Evolutionary conservation across 2,797 vertebrate genomes (phyloP), one percentile per base, ranked within the genome.

Genomic region (Tapera naevia): DNA sequence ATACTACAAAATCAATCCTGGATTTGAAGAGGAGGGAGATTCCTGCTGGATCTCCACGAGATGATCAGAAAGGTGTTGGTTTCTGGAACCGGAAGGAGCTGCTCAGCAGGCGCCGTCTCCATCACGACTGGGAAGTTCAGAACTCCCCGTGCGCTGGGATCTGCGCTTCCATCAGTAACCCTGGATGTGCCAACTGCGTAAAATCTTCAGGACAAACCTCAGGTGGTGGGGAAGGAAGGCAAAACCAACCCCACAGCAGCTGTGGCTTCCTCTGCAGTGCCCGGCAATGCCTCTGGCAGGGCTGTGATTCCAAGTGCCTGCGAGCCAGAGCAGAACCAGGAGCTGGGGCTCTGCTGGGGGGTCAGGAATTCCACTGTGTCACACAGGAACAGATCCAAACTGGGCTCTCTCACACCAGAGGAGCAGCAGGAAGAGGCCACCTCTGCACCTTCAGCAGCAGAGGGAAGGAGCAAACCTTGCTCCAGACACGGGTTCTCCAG

Each of bases 321-420:
- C 0, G 10, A 79, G 16, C 35, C 41, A 39, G n/a, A 2, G 9
- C 7, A 7, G 0, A 11, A 7, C 35, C 78, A 51, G 17, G 39
- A 86, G 43, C 45, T 50, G 18, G 1, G 72, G 76, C 18, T 13
- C 50, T 62, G 41, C 7, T n/a, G 23, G 0, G 0, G 35, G 62
- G 17, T 45, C 8, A 27, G 56, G 1, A 13, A 39, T 19, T 37
- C 39, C 3, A 13, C 7, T 17, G 46, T 61, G 32, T 24, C 66
- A 21, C 15, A 48, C 28, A 22, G 25, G 76, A 54, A 80, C 56
- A 80, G 74, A 80, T 11, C 56, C 89, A 33, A 37, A 30, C 37
- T 13, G 23, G 7, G 19, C 7, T 69, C 76, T 57, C 67, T 64
- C 11, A 2, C n/a, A 4, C 12, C 3, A 12, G 27, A 39, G 64